Conservation (phyloP, 30 jellyfish, hydroid and myxozoan genomes). For the Nemopilema nomurai region DNA sequence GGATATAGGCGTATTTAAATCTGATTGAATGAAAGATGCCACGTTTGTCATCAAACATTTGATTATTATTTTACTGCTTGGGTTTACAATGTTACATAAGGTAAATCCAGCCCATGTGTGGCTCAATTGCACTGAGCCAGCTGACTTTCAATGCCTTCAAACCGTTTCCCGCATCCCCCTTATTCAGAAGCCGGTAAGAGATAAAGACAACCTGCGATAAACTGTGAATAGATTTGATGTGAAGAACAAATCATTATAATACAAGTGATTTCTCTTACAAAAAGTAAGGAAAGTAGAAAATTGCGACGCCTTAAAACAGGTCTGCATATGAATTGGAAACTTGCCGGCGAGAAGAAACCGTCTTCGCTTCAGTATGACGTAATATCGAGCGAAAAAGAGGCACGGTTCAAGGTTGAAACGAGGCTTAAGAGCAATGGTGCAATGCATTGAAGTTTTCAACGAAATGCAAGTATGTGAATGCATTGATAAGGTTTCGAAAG, state of each 20-base stretch:
- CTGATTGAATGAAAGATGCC: too few species aligned
- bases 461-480: too few species aligned
- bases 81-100: too few species aligned
- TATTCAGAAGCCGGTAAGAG: not conserved
- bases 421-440: too few species aligned
- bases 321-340: not conserved
- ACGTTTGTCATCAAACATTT: too few species aligned
- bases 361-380: not conserved
- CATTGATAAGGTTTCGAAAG: not conserved
- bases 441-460: too few species aligned
- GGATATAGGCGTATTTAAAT: too few species aligned
- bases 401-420: too few species aligned
- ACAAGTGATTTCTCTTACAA: conserved; percentile 32
- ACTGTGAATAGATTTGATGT: conserved; percentile 12
- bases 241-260: conserved; percentile 10
- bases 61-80: too few species aligned
- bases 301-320: conserved; percentile 49
- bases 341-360: conserved; percentile 6
- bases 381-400: too few species aligned
- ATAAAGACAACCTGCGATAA: not conserved
- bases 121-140: too few species aligned
- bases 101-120: not conserved
- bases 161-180: not conserved
- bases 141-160: too few species aligned
- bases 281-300: conserved; percentile 9